Evolutionary conservation across 2,113 vertebrate species (phyloP).

Genomic region (Leptobrachium ailaonicum): DNA sequence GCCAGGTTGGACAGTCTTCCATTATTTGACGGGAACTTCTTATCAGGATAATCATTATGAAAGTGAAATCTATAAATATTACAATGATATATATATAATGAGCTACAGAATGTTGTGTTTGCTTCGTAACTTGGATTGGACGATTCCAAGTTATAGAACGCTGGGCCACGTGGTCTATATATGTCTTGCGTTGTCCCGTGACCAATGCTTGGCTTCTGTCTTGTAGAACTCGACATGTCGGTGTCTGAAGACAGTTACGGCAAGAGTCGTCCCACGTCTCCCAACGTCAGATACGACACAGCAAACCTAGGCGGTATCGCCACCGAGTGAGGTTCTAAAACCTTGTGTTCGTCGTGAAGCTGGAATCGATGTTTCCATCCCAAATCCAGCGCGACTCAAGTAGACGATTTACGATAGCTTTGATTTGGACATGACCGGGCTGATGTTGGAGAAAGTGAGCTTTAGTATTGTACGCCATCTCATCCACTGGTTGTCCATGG

Average conservation of each 20-base stretch:
- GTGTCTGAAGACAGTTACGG: conserved; percentile 58
- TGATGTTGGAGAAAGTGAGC: neutral
- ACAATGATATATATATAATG: no score
- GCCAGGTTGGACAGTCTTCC: no score
- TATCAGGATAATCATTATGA: no score
- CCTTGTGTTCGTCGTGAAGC: neutral
- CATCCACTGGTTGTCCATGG: neutral
- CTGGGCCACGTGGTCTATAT: no score
- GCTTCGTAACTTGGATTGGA: no score
- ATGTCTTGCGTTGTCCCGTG: no score
- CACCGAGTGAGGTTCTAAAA: neutral
- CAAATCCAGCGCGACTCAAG: neutral
- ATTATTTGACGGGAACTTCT: no score
- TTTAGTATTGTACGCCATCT: neutral
- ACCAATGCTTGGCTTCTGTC: neutral
- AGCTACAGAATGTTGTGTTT: no score
- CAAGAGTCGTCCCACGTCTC: conserved; percentile 55
- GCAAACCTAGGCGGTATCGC: conserved; percentile 55
- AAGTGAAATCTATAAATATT: no score
- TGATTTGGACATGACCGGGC: neutral
- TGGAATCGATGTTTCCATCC: neutral
- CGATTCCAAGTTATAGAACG: no score
- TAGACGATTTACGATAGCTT: neutral
- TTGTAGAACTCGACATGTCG: conserved; percentile 71
- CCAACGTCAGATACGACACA: conserved; percentile 67